Evolutionary conservation across 2,888 invertebrate genomes (phyloP), one percentile per base, ranked within the genome.

Genomic region (Nebria brevicollis): DNA sequence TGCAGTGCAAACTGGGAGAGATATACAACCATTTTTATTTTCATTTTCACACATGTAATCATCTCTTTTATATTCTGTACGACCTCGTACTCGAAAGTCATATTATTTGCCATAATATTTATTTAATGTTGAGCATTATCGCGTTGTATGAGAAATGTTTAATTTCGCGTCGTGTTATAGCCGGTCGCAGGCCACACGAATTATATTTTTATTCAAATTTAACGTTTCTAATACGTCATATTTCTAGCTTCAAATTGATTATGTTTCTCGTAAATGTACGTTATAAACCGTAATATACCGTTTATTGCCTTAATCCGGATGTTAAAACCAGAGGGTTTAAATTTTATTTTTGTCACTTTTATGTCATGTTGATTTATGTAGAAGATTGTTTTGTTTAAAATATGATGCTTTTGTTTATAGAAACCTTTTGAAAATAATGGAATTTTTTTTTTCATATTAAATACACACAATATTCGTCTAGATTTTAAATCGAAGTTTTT

Each of bases 151-250:
- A 54, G 54, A 54, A 54, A 54, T 54, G 54, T 54, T 54, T 54
- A 54, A 54, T 54, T 54, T 54, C 54, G 54, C 54, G 54, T 54
- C 13, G 54, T 54, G 13, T 54, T 54, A 54, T 54, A 54, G 54
- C 54, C 7, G 54, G 2, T 54, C 54, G 54, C 8, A 54, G 13
- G 54, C 54, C 54, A 54, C 54, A 54, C 54, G 54, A 77, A 77
- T 77, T 77, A 72, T 72, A 72, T 77, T 72, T 77, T 77, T 77
- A 77, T 77, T 77, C 72, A 77, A 77, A 77, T 77, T 70, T 70
- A 77, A 77, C 77, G 72, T 72, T 26, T 77, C 77, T 77, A 70
- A 77, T 77, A 77, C 54, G 8, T 54, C 54, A 54, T 13, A 54
- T 54, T 54, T 8, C 54, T 54, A 54, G 54, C 54, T 54, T 54